phyloP scores from a whole-genome alignment of 2,888 invertebrate genomes.

The Hipparchia semele region DNA sequence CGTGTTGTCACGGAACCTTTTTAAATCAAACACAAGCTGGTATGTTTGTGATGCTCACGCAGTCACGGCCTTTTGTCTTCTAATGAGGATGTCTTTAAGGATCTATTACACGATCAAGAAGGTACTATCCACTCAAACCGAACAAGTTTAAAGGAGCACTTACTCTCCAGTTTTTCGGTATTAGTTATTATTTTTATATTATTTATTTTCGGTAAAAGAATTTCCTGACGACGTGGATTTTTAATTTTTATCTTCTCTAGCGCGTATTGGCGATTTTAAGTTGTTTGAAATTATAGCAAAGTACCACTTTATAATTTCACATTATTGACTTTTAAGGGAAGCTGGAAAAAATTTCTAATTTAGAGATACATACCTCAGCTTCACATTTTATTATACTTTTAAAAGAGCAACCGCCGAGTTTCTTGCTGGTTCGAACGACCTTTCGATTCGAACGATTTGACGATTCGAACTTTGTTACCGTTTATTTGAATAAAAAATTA shows the following conservation, averaged over 20 bases:
- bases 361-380: no score
- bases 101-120: constrained; percentile 7
- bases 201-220: neutral
- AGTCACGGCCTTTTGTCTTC: constrained; percentile 24
- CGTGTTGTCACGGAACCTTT: constrained; percentile 41
- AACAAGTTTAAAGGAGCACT: neutral
- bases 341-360: no score
- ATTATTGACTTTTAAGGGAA: no score
- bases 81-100: constrained; percentile 27
- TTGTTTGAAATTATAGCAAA: neutral
- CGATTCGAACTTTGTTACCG: no score
- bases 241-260: neutral
- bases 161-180: neutral
- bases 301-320: no score
- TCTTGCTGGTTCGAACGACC: no score
- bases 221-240: neutral
- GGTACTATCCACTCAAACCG: constrained; percentile 1
- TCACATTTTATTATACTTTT: no score
- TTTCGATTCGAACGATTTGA: no score
- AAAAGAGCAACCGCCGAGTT: no score
- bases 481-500: no score
- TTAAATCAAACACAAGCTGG: constrained; percentile 48
- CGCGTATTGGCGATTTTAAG: neutral
- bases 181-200: no score
- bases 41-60: constrained; percentile 42